Evolutionary conservation across 2,113 vertebrate species (phyloP), one percentile per base, ranked within the genome.

Genomic region (Corythoichthys intestinalis): DNA sequence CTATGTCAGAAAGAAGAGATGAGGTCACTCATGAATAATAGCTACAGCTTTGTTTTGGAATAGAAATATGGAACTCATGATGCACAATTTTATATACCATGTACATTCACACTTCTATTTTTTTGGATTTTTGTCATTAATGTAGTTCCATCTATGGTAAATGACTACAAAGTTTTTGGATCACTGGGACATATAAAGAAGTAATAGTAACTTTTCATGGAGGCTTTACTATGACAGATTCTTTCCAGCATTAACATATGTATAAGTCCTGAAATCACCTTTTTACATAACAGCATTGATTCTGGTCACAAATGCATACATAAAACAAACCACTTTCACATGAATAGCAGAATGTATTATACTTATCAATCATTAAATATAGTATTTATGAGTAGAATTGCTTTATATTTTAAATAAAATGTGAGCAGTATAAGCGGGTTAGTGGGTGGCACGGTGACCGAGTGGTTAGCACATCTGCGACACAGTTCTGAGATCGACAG

Each of bases 241-340:
- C 52, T 50, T 28, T 28, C 20, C 20, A 28, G 56, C 38, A 57
- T 52, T 28, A 28, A 28, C n/a, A 46, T 47, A 11, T 44, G 49
- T 15, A 65, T 66, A 48, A 71, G 1, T 59, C 7, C 39, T 68
- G 38, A 56, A 53, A 65, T 74, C 53, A 48, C 20, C 14, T 59
- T 71, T 68, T 74, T 65, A 68, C 28, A 37, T 65, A 65, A 68
- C 38, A 34, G 9, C 38, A 60, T 59, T 52, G 7, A 64, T 74
- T 35, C 37, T 38, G 35, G 2, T 28, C 52, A 28, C n/a, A 9
- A 20, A 54, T 8, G 20, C 53, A 34, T n/a, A 53, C 17, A 59
- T 48, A 64, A 13, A 12, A 14, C 13, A 49, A 49, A 14, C 2
- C 48, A 49, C 2, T 15, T 49, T 49, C 13, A 49, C 14, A 49